Evolutionary conservation across 1,140 invertebrate genomes (phyloP), one percentile per base, ranked within the genome.

Genomic region (Chrysomallon squamiferum): DNA sequence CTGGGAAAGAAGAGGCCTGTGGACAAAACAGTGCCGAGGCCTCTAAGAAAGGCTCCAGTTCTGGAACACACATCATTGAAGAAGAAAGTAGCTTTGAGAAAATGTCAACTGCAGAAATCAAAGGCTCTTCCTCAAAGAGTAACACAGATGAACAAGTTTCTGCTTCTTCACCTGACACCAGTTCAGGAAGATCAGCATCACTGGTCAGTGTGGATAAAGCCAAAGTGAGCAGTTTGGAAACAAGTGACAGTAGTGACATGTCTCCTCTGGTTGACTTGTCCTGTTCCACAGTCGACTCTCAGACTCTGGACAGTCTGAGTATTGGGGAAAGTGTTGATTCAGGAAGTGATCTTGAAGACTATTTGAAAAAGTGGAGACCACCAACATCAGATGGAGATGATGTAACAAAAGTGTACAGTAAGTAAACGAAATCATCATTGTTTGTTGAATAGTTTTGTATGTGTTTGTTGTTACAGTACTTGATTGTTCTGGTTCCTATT

Each of bases 231-330:
- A 56, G 52, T 5, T 25, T 15, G 18, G 2, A 7, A 5, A 18
- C 35, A 22, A 30, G 47, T 38, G 29, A 27, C 18, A 47, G 20
- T 15, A 35, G 54, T 62, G 43, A 33, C 18, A 18, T 62, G 45
- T 62, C 30, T 22, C 30, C 47, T 15, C 38, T 67, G 45, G 29
- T 62, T n/a, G 52, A 62, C 7, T 32, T 61, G 25, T n/a, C 43
- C 5, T 22, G 20, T n/a, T 29, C 59, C 27, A 47, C 43, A 32
- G 45, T 49, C 7, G 45, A 22, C 43, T 6, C 7, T 38, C 6
- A 38, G 7, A 18, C 45, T 18, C 45, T 62, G 25, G 43, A 50
- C 3, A 20, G 22, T 32, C 41, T 50, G 20, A 18, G 22, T 3
- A 15, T 29, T 9, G 43, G 59, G 1, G 22, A 50, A 6, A 62